These are phyloP conservation scores for Eristalis tenax DNA, from an alignment of 2,888 invertebrate genomes.

Conservation along the genomic window DNA sequence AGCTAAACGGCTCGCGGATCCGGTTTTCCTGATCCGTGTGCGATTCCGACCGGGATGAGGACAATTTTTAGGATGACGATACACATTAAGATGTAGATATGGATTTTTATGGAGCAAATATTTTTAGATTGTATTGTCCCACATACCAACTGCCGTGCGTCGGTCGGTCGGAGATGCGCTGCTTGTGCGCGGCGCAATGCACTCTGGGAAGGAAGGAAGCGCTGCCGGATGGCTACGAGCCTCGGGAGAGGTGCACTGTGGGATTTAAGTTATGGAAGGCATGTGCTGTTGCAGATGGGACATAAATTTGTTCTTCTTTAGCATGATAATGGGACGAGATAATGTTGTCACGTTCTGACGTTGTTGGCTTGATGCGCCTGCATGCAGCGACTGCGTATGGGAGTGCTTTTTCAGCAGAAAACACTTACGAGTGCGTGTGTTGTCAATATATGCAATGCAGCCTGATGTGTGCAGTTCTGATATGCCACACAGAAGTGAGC, in stretches of 20 bases:
- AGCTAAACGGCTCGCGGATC: conserved; percentile 54
- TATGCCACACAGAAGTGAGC: background rate
- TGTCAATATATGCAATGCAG: background rate
- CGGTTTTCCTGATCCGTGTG: conserved; percentile 26
- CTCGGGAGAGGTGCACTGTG: conserved; percentile 38
- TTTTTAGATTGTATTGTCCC: conserved; percentile 59
- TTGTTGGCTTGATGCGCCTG: background rate
- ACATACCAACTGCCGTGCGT: conserved; percentile 28
- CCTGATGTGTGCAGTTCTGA: background rate
- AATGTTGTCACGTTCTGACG: conserved; percentile 43
- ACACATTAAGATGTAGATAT: conserved; percentile 69
- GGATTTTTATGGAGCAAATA: conserved; percentile 70
- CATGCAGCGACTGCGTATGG: background rate
- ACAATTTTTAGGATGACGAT: conserved; percentile 60
- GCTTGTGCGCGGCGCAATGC: conserved; percentile 18
- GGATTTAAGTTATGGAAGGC: conserved; percentile 29
- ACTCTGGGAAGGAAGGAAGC: background rate
- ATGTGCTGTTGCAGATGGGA: conserved; percentile 18
- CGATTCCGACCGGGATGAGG: conserved; percentile 56
- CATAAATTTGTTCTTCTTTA: conserved; percentile 17
- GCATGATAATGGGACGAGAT: conserved; percentile 47
- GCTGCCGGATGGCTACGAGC: conserved; percentile 22
- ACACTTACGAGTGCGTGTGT: background rate
- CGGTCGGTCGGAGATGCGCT: background rate
- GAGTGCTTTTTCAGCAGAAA: background rate